These are phyloP conservation scores for Agriopis aurantiaria DNA, from an alignment of 2,888 invertebrate species.

Conservation along the genomic window DNA sequence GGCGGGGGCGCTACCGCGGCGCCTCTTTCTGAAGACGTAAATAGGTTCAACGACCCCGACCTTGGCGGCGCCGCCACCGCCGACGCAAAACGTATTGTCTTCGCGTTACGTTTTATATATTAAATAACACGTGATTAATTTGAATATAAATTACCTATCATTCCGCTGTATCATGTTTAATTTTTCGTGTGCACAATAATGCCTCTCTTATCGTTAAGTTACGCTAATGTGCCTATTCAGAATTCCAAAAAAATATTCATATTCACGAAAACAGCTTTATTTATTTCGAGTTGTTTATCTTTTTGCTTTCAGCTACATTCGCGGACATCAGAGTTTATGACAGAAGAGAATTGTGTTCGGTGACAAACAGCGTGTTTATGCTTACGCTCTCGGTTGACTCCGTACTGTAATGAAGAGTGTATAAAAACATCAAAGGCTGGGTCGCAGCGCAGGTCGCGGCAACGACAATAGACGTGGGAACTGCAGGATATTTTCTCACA, in stretches of 20 bases:
- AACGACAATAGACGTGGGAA: slow-evolving; percentile 40
- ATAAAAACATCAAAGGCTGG: slow-evolving; percentile 31
- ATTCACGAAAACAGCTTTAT: slow-evolving; percentile 2
- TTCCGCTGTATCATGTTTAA: slow-evolving; percentile 20
- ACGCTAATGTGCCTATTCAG: slow-evolving; percentile 9
- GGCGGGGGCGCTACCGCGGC: slow-evolving; percentile 47
- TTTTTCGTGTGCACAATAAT: slow-evolving; percentile 5
- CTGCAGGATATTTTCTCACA: slow-evolving; percentile 35
- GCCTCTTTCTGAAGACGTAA: slow-evolving; percentile 72
- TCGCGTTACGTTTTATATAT: slow-evolving; percentile 46
- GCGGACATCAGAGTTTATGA: not conserved
- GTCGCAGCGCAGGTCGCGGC: slow-evolving; percentile 21
- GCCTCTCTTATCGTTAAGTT: slow-evolving; percentile 15
- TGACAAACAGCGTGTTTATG: slow-evolving; percentile 3
- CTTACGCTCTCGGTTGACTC: slow-evolving; percentile 5
- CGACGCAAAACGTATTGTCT: slow-evolving; percentile 71
- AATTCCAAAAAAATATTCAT: slow-evolving; percentile 10
- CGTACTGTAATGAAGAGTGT: slow-evolving; percentile 26
- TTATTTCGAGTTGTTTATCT: slow-evolving; percentile 2
- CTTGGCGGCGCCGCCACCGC: slow-evolving; percentile 74
- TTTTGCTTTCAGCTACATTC: slow-evolving; percentile 12
- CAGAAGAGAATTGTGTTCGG: slow-evolving; percentile 1
- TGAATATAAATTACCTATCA: slow-evolving; percentile 30
- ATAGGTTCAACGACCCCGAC: slow-evolving; percentile 81
- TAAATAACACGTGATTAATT: slow-evolving; percentile 40